Evolutionary conservation across 2,797 vertebrate species (phyloP), one percentile per base, ranked within the genome.

Genomic region (Sibirionetta formosa): DNA sequence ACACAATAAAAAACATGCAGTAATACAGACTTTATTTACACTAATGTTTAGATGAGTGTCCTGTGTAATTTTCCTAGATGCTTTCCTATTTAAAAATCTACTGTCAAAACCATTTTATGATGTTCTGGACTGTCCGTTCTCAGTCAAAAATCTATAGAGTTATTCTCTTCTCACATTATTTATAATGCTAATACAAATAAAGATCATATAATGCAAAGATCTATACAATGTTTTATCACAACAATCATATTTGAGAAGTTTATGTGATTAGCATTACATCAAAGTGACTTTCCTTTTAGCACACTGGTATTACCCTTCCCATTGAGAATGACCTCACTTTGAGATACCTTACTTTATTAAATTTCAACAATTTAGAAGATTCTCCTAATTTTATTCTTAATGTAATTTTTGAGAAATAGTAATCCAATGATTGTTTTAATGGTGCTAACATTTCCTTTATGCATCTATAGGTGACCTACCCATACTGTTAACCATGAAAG

Each of bases 261-360:
- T 85, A 65, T 75, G 77, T n/a, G 86, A 89, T n/a, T 90, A 90
- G 65, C n/a, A 73, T 33, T 65, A 79, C 33, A 81, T 57, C 88
- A 53, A 97, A 91, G 65, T 91, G 64, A 88, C 93, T 79, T 79
- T 91, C 56, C 23, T 42, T 90, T 92, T 94, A 88, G 95, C 73
- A 46, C 81, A 72, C 77, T 83, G 53, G 44, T 54, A 83, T 90
- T 92, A 91, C 66, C 48, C 77, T 86, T 84, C 82, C 61, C 68
- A 90, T 15, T 81, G 68, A 56, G 31, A 94, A 94, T 82, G 63
- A 93, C 87, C 63, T 91, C 76, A 92, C 60, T 94, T 83, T 38
- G 44, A 89, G 65, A 87, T 68, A 80, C 42, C 50, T 83, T 79
- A 60, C 56, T 44, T 91, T 90, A 90, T 88, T 92, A 87, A 90